Base-by-base conservation (phyloP, 2,888 invertebrate species). In the Brachylomia viminalis region DNA sequence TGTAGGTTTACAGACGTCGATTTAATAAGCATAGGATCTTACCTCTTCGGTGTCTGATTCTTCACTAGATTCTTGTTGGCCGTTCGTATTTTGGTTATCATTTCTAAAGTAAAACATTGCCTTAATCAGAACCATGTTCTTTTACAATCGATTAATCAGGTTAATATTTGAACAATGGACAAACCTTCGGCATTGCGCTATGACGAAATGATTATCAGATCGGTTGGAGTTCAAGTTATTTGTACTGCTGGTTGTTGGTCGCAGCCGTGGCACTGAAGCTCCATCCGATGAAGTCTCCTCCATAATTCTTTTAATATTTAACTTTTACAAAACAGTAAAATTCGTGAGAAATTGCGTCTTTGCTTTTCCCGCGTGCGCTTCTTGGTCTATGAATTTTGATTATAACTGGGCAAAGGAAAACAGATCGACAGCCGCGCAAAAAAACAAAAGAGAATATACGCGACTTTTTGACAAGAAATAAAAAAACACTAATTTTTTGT, bases 1-100 rank as follows among this genome's bases (percentile, higher is more conserved):
- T 42, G 11, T 64, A n/a, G 1, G 1, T 59, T 6, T 27, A 8
- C 3, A 47, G 23, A 66, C 17, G 17, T 33, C 49, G 11, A 10
- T 33, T n/a, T 66, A 30, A 0, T 49, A 47, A 8, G 15, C 20
- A 15, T 30, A 23, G 11, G 10, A 30, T 38, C 77, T 82, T 85
- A 94, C 95, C 88, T 95, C 94, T 84, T 95, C 95, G 5, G 73
- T 68, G 8, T 95, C 94, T 4, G 93, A 88, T 47, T 95, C 95
- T 49, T 94, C 95, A 54, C 87, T 93, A 0, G 92, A 88, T 84
- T 94, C 94, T 69, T 92, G 90, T 75, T 91, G 89, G 6, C 52
- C 86, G 20, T 88, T 90, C 42, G 75, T 76, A 54, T 87, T 86
- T 64, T 78, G 82, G 68, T 85, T 86, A 33, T 82, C 78, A 75